These are phyloP conservation scores for Xenops minutus DNA, from an alignment of 2,797 vertebrate genomes.

Conservation along the genomic window DNA sequence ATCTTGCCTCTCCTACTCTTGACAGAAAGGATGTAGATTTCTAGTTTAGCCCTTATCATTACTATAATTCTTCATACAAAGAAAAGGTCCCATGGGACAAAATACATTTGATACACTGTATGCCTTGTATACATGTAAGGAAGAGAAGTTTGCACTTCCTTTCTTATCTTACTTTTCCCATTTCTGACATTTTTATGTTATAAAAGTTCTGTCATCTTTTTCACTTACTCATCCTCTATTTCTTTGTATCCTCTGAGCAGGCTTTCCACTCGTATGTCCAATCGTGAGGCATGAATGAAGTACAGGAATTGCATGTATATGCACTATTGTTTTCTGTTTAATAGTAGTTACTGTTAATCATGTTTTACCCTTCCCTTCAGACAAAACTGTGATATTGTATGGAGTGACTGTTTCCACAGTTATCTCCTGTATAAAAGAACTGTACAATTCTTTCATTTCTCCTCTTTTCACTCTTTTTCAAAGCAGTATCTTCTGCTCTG, in stretches of 20 bases:
- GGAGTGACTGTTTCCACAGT: neutral
- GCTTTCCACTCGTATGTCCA: neutral
- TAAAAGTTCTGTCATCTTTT: neutral
- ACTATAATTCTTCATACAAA: neutral
- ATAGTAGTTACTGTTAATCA: neutral
- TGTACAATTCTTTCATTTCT: neutral
- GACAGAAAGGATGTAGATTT: neutral
- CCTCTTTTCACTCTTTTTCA: neutral
- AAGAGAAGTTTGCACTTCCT: neutral
- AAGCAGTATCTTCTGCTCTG: neutral
- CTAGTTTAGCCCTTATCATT: neutral
- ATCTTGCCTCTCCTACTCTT: neutral
- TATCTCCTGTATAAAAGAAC: neutral
- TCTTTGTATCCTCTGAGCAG: neutral
- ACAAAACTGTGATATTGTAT: neutral
- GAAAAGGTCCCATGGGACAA: neutral
- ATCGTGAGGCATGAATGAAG: neutral
- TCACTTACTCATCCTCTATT: fast-evolving
- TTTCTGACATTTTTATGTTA: neutral
- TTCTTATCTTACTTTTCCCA: neutral
- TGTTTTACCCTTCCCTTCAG: neutral
- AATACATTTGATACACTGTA: neutral
- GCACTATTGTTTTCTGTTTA: neutral
- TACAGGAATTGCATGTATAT: neutral
- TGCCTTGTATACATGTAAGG: neutral